phyloP scores from a whole-genome alignment of 92 coral and sea anemone genomes.

The Porites evermanni region DNA sequence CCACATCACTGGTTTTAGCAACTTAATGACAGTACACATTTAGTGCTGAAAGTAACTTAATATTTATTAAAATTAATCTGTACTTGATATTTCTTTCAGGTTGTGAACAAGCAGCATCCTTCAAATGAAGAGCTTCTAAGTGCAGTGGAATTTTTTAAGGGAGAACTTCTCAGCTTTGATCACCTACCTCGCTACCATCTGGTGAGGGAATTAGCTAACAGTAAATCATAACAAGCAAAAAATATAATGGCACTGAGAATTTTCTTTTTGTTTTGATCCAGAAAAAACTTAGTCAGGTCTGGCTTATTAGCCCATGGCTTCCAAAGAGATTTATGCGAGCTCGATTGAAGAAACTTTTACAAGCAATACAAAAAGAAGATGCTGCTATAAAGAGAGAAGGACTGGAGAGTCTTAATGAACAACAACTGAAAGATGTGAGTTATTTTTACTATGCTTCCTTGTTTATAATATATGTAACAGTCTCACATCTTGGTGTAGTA shows the following conservation, averaged over 20 bases:
- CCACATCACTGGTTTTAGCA: too few relatives aligned
- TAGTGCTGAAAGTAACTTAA: not conserved
- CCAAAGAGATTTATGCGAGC: slow-evolving; percentile 81
- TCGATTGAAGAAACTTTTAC: slow-evolving; percentile 67
- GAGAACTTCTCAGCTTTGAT: slow-evolving; percentile 80
- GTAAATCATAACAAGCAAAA: too few relatives aligned
- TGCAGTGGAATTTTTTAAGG: slow-evolving; percentile 75
- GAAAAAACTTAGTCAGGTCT: slow-evolving; percentile 91
- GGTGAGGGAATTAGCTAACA: slow-evolving; percentile 57
- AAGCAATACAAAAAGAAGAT: slow-evolving; percentile 86
- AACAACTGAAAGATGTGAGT: slow-evolving; percentile 80
- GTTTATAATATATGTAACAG: not conserved
- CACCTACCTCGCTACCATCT: slow-evolving; percentile 84
- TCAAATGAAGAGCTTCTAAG: slow-evolving; percentile 77
- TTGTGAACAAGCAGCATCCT: slow-evolving; percentile 79
- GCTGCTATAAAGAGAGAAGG: slow-evolving; percentile 92
- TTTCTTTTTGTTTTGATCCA: slow-evolving; percentile 16
- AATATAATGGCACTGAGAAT: too few relatives aligned
- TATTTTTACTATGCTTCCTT: not conserved
- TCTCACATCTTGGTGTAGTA: too few relatives aligned
- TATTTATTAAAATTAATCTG: not conserved
- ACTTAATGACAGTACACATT: too few relatives aligned
- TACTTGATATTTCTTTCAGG: slow-evolving; percentile 35
- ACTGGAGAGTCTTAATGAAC: slow-evolving; percentile 71
- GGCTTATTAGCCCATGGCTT: slow-evolving; percentile 91